Base-by-base conservation (phyloP, 1,140 invertebrate genomes). In the Brachionus calyciflorus region DNA sequence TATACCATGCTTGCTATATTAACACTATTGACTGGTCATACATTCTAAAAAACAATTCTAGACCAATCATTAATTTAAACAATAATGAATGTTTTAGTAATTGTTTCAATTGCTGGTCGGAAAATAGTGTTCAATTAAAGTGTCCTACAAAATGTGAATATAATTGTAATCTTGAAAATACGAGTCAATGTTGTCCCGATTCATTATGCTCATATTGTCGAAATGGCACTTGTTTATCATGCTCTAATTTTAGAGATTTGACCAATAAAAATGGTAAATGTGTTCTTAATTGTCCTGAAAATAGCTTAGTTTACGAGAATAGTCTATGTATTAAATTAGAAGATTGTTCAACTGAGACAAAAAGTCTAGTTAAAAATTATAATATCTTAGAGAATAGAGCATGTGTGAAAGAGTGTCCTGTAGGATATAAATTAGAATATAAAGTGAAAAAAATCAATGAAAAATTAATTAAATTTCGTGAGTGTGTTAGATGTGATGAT, bases 391-490 rank as follows among this genome's bases (percentile, higher is more conserved):
- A 65, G 21, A 37, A 65, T 44, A 24, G 12, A 12, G 28, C 41
- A 46, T 65, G 60, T 44, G 40, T 65, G 19, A 65, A 44, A 65
- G 60, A 65, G 40, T 65, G 60, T 65, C 60, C 60, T 19, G 21
- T 44, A 14, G 60, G 60, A 9, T 65, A 65, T 24, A 65, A 19
- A 26, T 1, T 26, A 21, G 10, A 26, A 24, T 26, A 24, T 0
- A 41, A 6, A 3, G 19, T n/a, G 21, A 44, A 28, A 65, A 44
- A 12, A 14, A 4, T 44, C 14, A 41, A 24, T 7, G 44, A 65
- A 44, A 19, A 14, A 14, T 44, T 19, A 21, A 10, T 24, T 26
- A 65, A 19, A 41, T 65, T 65, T 65, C 60, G 40, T 5, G 1
- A 65, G 24, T 65, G 60, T 44, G 3, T 21, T 14, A 65, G 44